Base-by-base conservation (phyloP, 2,888 invertebrate genomes). In the Calliscelio sp. region DNA sequence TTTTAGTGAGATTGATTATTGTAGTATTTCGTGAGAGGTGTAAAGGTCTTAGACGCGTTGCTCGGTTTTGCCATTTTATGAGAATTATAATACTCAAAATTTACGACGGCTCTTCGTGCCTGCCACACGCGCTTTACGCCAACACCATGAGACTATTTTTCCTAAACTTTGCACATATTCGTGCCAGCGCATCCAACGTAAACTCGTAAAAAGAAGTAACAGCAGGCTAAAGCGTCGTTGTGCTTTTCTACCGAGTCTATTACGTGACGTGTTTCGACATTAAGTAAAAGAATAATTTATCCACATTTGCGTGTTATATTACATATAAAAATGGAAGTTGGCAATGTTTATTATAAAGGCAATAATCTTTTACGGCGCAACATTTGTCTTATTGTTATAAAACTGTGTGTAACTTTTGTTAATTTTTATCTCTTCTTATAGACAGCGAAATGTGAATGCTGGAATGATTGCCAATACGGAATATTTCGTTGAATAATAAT, bases 121-220 rank as follows among this genome's bases (percentile, higher is more conserved):
- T 53, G 66, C 41, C 66, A 24, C 81, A 74, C 57, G 25, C 73
- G 49, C 53, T 75, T 75, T 75, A 75, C 63, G 55, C 68, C 68
- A 68, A 81, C 74, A 44, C 68, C 70, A 44, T 55, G 75, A 44
- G 70, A 75, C 74, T 81, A 75, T 89, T 89, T 89, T 89, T 88
- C 88, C 88, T 87, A 88, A 89, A 89, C 87, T 88, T 87, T 88
- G 85, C 75, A 51, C 68, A 81, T 75, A 81, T 68, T 81, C 75
- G 81, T 75, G 75, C 81, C 68, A 32, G 68, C 70, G 75, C 75
- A 65, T 77, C 65, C 65, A 71, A 65, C 75, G 81, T 71, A 65
- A 82, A 83, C 80, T 25, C 74, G 44, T 81, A 81, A 81, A 81
- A 75, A 81, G 75, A 75, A 75, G 75, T 70, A 70, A 81, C 74